Conservation (phyloP, 2,113 vertebrate species). For the Nicator chloris region DNA sequence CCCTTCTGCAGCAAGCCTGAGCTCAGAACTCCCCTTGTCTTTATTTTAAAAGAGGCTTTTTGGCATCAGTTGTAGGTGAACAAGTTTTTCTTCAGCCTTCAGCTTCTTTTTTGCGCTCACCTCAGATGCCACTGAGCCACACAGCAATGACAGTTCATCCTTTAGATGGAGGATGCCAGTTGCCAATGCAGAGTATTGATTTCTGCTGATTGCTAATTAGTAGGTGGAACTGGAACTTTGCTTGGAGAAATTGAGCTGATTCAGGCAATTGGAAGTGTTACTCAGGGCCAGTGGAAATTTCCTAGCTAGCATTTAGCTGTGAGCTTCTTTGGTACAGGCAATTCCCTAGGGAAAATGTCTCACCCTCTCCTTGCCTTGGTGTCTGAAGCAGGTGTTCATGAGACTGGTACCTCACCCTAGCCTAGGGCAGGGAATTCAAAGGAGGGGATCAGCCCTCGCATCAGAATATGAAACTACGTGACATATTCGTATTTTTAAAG, state of each 20-base stretch:
- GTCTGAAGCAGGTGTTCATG: not conserved
- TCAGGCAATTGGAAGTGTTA: not conserved
- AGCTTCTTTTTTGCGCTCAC: not conserved
- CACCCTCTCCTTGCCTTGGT: not conserved
- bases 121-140: not conserved
- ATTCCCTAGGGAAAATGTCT: not conserved
- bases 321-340: not conserved
- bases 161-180: not conserved
- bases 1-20: not conserved
- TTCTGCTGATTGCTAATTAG: slow-evolving; percentile 48
- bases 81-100: not conserved
- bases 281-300: not conserved
- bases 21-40: not conserved
- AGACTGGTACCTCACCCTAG: not conserved
- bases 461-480: not conserved
- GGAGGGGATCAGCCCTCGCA: not conserved
- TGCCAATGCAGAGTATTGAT: slow-evolving; percentile 38
- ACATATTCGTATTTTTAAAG: not conserved
- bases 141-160: not conserved
- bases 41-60: not conserved
- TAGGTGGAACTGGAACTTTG: slow-evolving; percentile 10
- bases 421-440: not conserved
- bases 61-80: not conserved
- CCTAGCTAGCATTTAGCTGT: not conserved
- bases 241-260: not conserved